Evolutionary conservation across 2,888 invertebrate genomes (phyloP).

Genomic region (Heliconius cydno): DNA sequence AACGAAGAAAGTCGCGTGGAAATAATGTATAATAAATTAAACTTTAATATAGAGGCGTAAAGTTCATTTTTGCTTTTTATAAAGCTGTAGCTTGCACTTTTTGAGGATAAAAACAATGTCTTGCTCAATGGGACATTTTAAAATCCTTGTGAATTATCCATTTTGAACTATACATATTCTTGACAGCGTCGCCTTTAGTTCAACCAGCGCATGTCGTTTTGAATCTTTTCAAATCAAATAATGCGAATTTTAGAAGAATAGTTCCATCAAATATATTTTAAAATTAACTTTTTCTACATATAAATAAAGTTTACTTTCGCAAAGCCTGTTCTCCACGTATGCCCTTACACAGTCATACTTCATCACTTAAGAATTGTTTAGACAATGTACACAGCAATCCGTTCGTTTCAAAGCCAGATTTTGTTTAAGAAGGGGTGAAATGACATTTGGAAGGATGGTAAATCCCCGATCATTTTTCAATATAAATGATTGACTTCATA

Average conservation of each 20-base stretch:
- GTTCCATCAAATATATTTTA: conserved; percentile 36
- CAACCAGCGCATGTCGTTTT: conserved; percentile 51
- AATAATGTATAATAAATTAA: conserved; percentile 44
- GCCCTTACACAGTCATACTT: conserved; percentile 56
- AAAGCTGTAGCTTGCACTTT: conserved; percentile 50
- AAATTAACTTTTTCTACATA: conserved; percentile 37
- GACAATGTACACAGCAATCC: conserved; percentile 78
- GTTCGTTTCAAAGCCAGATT: conserved; percentile 77
- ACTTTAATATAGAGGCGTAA: conserved; percentile 44
- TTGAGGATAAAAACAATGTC: conserved; percentile 53
- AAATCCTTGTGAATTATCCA: conserved; percentile 54
- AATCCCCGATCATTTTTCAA: conserved; percentile 79
- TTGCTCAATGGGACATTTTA: conserved; percentile 71
- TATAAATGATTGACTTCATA: conserved; percentile 59
- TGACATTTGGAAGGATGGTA: conserved; percentile 75
- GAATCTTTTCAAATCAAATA: conserved; percentile 58
- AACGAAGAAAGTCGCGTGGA: conserved; percentile 52
- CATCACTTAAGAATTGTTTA: conserved; percentile 78
- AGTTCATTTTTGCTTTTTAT: conserved; percentile 45
- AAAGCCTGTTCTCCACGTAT: conserved; percentile 44
- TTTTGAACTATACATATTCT: conserved; percentile 51
- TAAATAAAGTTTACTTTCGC: conserved; percentile 49
- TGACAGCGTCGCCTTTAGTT: conserved; percentile 54
- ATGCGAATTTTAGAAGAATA: conserved; percentile 62
- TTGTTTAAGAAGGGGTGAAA: conserved; percentile 78